These are phyloP conservation scores for Carettochelys insculpta DNA, from an alignment of 2,113 vertebrate species.

Conservation along the genomic window DNA sequence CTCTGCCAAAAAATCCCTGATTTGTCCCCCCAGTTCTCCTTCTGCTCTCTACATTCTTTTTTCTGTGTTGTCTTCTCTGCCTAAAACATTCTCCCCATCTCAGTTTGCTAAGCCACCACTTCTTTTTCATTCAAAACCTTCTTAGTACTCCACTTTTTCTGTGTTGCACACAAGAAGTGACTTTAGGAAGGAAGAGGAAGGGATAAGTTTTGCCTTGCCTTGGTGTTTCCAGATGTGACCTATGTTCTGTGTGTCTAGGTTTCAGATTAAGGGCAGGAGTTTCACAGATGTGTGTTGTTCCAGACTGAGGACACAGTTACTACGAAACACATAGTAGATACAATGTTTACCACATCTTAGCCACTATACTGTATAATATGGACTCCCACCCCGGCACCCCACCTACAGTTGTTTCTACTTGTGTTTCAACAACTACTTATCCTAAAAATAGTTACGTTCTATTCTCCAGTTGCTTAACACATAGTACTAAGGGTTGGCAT, in stretches of 20 bases:
- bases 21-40: not conserved
- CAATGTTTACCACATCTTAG: not conserved
- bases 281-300: not conserved
- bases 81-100: not conserved
- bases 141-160: not conserved
- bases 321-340: not conserved
- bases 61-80: not conserved
- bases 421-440: not conserved
- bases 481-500: slow-evolving; percentile 34
- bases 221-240: not conserved
- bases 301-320: not conserved
- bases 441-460: slow-evolving; percentile 51
- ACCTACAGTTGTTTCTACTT: not conserved
- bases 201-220: not conserved
- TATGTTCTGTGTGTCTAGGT: not conserved
- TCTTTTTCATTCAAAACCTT: not conserved
- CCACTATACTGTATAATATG: not conserved
- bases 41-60: not conserved
- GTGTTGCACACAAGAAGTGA: not conserved
- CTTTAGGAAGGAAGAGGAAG: slow-evolving; percentile 18
- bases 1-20: not conserved
- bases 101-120: not conserved
- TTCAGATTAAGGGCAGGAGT: not conserved
- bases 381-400: not conserved
- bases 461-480: slow-evolving; percentile 44